Base-by-base conservation (phyloP, 64 coral and sea anemone genomes). In the Cladopsammia gracilis region DNA sequence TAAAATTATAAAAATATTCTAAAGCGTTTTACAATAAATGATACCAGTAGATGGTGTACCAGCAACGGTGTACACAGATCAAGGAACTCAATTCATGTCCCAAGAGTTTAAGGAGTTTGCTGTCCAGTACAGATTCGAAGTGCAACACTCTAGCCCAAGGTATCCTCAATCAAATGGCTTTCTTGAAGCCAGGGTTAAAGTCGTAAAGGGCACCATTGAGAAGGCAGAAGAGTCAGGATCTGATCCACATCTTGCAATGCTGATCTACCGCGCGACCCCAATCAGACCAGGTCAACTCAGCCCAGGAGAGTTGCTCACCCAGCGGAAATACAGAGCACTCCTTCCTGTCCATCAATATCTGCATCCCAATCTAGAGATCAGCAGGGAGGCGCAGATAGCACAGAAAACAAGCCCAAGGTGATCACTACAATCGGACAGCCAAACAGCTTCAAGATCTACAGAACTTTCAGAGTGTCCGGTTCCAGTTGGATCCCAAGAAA, bases 271-370 rank as follows among this genome's bases (percentile, higher is more conserved):
- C 7, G 51, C 22, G 12, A 79, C 53, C 6, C 53, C 76, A 79
- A 79, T 79, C 76, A 79, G 53, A 79, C 76, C 53, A 42, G 76
- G 76, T 79, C 76, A 60, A 7, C 76, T 79, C 19, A 79, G 76
- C 24, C 76, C 76, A 42, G 76, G 51, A 34, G 76, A 79, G 25
- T 4, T 79, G 53, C 53, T 79, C 54, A 58, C 76, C 56, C 53
- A 60, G 76, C 53, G 7, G 22, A 79, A 60, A 25, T 79, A 79
- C n/a, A 79, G 76, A 79, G 76, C 53, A 58, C 76, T 79, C 54
- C 24, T 79, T 9, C 51, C 54, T 58, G 25, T 59, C 25, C 76
- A 59, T 79, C 53, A 59, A 79, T 79, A 59, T 59, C 53, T 79
- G 51, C 51, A 79, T 79, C 76, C 54, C 52, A 79, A 48, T 72